Evolutionary conservation across 2,888 invertebrate genomes (phyloP).

Genomic region (Aethes cnicana): DNA sequence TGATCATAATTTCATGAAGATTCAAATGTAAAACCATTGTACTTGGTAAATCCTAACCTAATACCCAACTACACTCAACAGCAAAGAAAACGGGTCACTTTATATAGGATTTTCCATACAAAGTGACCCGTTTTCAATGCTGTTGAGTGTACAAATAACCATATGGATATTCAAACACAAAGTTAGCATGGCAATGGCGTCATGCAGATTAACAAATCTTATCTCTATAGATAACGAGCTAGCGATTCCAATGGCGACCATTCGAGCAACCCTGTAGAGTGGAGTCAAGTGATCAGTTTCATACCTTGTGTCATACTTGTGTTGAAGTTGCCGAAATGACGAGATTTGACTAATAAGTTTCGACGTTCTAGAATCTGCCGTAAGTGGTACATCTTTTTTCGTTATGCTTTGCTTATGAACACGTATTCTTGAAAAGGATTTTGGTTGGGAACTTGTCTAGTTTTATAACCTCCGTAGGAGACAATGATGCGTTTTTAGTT

Average conservation of each 20-base stretch:
- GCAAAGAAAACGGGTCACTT: too few relatives aligned
- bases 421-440: background rate
- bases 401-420: background rate
- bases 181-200: conserved; percentile 48
- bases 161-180: conserved; percentile 36
- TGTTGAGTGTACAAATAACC: conserved; percentile 1
- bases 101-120: too few relatives aligned
- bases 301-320: background rate
- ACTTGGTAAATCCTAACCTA: too few relatives aligned
- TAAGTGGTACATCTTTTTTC: background rate
- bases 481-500: too few relatives aligned
- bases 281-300: conserved; percentile 3
- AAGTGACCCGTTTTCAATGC: background rate
- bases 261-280: conserved; percentile 20
- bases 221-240: conserved; percentile 56
- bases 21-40: too few relatives aligned
- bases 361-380: background rate
- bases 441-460: too few relatives aligned
- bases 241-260: conserved; percentile 38
- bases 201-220: conserved; percentile 61
- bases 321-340: conserved; percentile 14
- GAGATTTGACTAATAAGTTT: background rate
- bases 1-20: too few relatives aligned
- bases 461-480: too few relatives aligned
- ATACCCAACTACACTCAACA: too few relatives aligned